phyloP scores from a whole-genome alignment of 2,797 vertebrate species.

The Anisognathus igniventris region DNA sequence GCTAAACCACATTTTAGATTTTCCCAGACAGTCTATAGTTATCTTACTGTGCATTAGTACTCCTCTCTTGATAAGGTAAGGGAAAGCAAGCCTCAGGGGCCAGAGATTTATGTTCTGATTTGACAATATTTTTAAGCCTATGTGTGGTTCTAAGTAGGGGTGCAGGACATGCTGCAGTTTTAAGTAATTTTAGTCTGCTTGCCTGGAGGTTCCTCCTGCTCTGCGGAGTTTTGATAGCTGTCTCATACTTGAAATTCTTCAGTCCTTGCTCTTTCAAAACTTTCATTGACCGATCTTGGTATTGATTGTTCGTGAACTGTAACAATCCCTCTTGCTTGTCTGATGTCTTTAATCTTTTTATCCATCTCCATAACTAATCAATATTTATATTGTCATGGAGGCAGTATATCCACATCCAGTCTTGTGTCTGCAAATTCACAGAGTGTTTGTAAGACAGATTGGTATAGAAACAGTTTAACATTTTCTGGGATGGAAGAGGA shows the following conservation, averaged over 20 bases:
- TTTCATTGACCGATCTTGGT: not conserved
- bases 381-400: not conserved
- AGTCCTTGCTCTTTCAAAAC: not conserved
- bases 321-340: not conserved
- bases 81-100: not conserved
- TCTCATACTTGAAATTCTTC: not conserved
- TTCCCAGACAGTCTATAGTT: not conserved
- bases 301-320: not conserved
- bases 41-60: not conserved
- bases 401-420: not conserved
- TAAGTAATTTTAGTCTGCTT: not conserved
- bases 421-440: not conserved
- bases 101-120: not conserved
- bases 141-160: not conserved
- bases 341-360: conserved; percentile 15
- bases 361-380: not conserved
- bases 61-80: not conserved
- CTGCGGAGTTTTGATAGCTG: not conserved
- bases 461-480: not conserved
- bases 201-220: not conserved
- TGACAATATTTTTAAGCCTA: not conserved
- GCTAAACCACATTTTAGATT: not conserved
- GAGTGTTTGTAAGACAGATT: not conserved
- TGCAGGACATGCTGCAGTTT: not conserved
- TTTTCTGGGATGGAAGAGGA: not conserved